Percentiles rank a stretch among this genome's conserved stretches.
These are phyloP conservation scores for Limnephilus marmoratus DNA, from an alignment of 2,888 invertebrate species.

Conservation along the genomic window DNA sequence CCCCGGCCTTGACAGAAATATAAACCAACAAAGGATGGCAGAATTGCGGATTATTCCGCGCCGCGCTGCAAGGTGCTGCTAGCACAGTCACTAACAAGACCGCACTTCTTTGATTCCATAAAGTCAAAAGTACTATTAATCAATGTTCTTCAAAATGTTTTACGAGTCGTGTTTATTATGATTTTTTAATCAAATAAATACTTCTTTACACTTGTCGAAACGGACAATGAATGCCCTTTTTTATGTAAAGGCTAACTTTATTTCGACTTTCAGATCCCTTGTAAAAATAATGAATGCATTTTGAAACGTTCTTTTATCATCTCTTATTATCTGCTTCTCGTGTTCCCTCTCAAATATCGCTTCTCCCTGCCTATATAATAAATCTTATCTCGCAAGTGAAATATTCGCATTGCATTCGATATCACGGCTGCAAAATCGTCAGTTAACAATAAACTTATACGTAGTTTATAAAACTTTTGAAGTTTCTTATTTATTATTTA, in stretches of 20 bases:
- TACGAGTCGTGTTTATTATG: background rate
- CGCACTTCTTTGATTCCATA: background rate
- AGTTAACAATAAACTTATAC: background rate
- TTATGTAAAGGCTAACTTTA: background rate
- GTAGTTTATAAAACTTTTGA: too few relatives aligned
- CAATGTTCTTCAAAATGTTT: background rate
- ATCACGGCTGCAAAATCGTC: background rate
- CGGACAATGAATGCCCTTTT: background rate
- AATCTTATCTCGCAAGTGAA: background rate
- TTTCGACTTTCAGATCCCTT: background rate
- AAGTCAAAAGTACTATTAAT: background rate
- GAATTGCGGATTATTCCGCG: background rate
- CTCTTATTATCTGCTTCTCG: background rate
- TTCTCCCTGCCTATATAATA: background rate
- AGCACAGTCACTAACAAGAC: background rate
- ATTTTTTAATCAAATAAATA: background rate
- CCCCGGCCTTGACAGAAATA: background rate
- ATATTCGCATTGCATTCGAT: background rate
- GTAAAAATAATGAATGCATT: background rate
- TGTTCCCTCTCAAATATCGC: background rate
- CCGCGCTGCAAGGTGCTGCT: background rate
- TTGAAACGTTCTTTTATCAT: background rate
- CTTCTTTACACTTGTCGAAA: background rate
- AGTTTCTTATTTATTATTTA: too few relatives aligned
- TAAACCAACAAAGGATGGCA: too few relatives aligned